These are phyloP conservation scores for Rhyzopertha dominica DNA, from an alignment of 1,140 invertebrate genomes.

Conservation along the genomic window DNA sequence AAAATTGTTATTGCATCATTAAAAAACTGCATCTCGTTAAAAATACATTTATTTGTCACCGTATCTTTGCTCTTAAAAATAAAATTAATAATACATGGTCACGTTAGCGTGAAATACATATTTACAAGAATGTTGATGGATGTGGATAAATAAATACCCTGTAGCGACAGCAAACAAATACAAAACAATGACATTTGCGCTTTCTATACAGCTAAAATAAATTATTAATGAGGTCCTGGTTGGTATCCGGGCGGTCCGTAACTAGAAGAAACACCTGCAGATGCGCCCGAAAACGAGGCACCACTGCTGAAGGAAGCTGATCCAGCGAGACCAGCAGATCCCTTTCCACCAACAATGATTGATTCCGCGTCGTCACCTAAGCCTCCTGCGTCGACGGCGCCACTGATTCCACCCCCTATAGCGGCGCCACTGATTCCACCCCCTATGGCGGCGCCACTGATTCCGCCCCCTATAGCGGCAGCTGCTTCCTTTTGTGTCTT, in stretches of 20 bases:
- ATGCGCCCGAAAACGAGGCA: conserved; percentile 1
- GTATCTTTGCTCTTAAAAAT: conserved; percentile 8
- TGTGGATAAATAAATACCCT: too few relatives aligned
- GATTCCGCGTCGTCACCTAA: neutral
- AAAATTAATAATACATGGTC: conserved; percentile 1
- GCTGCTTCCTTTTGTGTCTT: conserved; percentile 59
- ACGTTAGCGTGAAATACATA: neutral
- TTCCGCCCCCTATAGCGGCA: neutral
- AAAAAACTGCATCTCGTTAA: neutral
- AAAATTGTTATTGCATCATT: neutral
- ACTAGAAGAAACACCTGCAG: conserved; percentile 3
- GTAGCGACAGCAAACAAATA: neutral
- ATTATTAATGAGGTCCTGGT: neutral
- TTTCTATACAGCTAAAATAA: neutral
- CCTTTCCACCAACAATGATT: neutral
- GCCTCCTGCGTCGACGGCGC: neutral
- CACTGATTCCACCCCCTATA: neutral
- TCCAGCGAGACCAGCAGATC: neutral
- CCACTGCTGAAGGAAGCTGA: conserved; percentile 9
- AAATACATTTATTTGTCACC: conserved; percentile 10
- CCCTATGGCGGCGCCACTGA: conserved; percentile 7
- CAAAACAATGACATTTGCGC: neutral
- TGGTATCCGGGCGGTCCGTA: conserved; percentile 7
- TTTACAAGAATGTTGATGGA: too few relatives aligned
- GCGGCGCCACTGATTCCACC: neutral